Evolutionary conservation across 2,797 vertebrate genomes (phyloP).

Genomic region (Hoplostethus atlanticus): DNA sequence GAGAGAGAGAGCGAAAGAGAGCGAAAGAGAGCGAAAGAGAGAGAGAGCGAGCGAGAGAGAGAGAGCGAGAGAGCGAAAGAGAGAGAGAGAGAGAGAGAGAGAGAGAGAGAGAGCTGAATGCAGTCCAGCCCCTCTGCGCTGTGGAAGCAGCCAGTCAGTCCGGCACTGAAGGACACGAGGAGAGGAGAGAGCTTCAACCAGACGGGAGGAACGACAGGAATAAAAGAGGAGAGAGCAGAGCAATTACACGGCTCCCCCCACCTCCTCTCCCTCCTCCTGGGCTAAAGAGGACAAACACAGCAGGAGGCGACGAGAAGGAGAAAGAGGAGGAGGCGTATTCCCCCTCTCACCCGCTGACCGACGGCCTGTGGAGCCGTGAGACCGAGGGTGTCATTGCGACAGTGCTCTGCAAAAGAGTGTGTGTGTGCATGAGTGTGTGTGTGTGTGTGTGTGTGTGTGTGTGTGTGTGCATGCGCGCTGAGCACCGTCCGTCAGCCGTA

Average conservation of each 20-base stretch:
- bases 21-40: too few species aligned
- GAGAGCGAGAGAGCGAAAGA: conserved; percentile 17
- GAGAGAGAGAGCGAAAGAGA: too few species aligned
- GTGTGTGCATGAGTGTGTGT: not conserved
- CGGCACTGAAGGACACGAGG: conserved; percentile 59
- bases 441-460: not conserved
- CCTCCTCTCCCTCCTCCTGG: not conserved
- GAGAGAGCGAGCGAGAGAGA: conserved; percentile 36
- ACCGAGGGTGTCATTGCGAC: conserved; percentile 61
- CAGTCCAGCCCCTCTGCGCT: conserved; percentile 63
- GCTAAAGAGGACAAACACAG: conserved; percentile 36
- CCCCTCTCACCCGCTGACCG: conserved; percentile 29
- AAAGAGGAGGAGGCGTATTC: conserved; percentile 16
- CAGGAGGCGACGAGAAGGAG: conserved; percentile 15
- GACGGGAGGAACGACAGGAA: conserved; percentile 4
- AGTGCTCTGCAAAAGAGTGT: conserved; percentile 16
- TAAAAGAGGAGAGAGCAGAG: not conserved
- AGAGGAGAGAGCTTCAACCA: conserved; percentile 30
- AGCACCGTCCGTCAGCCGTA: not conserved
- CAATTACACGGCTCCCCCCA: not conserved
- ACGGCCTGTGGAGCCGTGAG: conserved; percentile 41
- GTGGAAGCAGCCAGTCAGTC: conserved; percentile 58
- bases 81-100: not conserved
- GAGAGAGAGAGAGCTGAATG: conserved; percentile 4
- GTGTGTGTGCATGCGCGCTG: not conserved